A percentile compares a stretch with the other conserved stretches of the same genome.
phyloP scores from a whole-genome alignment of 1,140 invertebrate species.

The Brachystomella parvula region DNA sequence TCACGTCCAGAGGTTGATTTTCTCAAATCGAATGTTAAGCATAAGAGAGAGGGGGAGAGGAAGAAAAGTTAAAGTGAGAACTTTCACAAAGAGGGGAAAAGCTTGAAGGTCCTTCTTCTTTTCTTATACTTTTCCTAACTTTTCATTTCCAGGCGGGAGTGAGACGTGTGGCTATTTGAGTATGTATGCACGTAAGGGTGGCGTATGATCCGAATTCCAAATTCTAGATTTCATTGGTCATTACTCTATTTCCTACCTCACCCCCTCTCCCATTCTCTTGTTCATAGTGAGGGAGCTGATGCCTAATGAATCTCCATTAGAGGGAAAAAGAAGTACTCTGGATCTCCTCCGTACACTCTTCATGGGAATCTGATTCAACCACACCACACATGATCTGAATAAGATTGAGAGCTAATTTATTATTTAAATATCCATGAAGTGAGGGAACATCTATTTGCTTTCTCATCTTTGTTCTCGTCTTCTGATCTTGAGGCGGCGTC shows the following conservation, averaged over 20 bases:
- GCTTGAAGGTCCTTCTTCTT: background rate
- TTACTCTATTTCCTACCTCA: no score
- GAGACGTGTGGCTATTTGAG: background rate
- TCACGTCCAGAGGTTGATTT: slow-evolving; percentile 11
- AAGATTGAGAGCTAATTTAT: slow-evolving; percentile 6
- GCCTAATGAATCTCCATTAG: slow-evolving; percentile 10
- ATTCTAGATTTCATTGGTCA: no score
- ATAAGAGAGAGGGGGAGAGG: background rate
- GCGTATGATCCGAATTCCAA: slow-evolving; percentile 3
- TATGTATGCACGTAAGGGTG: background rate
- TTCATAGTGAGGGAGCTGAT: no score
- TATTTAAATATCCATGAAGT: slow-evolving; percentile 5
- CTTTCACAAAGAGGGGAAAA: background rate
- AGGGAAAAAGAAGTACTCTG: background rate
- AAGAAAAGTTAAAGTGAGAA: background rate
- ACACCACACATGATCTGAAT: slow-evolving; percentile 1
- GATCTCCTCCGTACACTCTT: background rate
- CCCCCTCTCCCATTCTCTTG: no score
- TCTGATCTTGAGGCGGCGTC: no score
- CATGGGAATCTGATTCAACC: slow-evolving; percentile 6
- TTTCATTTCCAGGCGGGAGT: background rate
- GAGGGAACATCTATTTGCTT: no score
- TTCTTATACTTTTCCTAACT: background rate
- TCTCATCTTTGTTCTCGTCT: slow-evolving; percentile 12
- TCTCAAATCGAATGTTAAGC: slow-evolving; percentile 11